These are phyloP conservation scores for Anabas testudineus DNA, from an alignment of 2,797 vertebrate species.

Conservation along the genomic window DNA sequence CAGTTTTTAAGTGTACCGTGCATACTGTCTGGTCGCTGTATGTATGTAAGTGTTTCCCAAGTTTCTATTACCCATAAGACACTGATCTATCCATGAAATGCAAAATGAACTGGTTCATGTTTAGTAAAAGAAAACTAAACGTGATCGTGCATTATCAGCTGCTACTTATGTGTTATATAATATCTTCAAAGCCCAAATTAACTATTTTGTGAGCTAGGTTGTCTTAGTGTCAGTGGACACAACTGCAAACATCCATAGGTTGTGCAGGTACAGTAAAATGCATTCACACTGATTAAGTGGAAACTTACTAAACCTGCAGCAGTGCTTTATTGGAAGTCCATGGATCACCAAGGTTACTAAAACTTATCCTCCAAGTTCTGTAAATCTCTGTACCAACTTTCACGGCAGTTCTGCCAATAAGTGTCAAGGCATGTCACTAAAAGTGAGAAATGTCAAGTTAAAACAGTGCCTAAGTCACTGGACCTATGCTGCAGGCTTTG, in stretches of 20 bases:
- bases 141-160: neutral
- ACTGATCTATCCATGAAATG: constrained; percentile 30
- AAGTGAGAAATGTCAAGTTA: no score
- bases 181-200: constrained; percentile 9
- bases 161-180: constrained; percentile 2
- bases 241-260: neutral
- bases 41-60: constrained; percentile 6
- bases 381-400: neutral
- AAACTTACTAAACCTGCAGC: neutral
- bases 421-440: neutral
- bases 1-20: constrained; percentile 56
- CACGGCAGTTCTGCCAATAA: neutral
- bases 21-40: constrained; percentile 38
- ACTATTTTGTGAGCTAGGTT: constrained; percentile 13
- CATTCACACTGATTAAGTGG: neutral
- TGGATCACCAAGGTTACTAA: neutral
- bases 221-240: constrained; percentile 10
- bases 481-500: neutral
- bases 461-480: neutral
- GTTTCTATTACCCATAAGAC: constrained; percentile 30
- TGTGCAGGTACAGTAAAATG: no score
- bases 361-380: neutral
- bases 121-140: constrained; percentile 10
- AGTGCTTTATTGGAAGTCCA: neutral
- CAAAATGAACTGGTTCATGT: constrained; percentile 30